Evolutionary conservation across 2,797 vertebrate species (phyloP), one percentile per base, ranked within the genome.

Genomic region (Peromyscus melanophrys): DNA sequence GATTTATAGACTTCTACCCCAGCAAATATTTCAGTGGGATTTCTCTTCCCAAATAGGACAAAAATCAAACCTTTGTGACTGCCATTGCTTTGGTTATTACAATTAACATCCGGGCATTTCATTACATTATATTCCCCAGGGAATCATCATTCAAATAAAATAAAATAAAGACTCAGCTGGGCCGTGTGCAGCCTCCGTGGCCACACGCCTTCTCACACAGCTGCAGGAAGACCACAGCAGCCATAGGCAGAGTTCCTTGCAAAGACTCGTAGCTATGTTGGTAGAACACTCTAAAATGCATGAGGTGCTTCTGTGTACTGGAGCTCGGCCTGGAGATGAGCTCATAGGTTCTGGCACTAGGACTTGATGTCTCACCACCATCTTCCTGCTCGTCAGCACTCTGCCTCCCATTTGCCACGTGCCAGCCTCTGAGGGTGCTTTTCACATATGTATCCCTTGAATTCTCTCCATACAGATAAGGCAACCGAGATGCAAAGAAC

Each of bases 321-420:
- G 7, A 27, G 5, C 43, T 37, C 23, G 27, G 25, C 67, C 57
- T 57, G 0, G 40, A n/a, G 61, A 23, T 27, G n/a, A 7, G 11
- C 10, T 23, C n/a, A 25, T 29, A 5, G 8, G 4, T 75, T 80
- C 34, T 25, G n/a, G 27, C 17, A n/a, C 5, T 1, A 0, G 16
- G 4, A 27, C 1, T 52, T 2, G 3, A 1, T 2, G 29, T 13
- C 0, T 31, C n/a, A 6, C 9, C 29, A n/a, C 21, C 37, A 12
- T 1, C 69, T 37, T 4, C 10, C 0, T 13, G 71, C 0, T 1
- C 1, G 3, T 34, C 43, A 27, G 80, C 55, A 37, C 67, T 34
- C 12, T 27, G 46, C 13, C 37, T 65, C 25, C 71, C 27, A 25
- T 52, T n/a, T 3, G 8, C 49, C n/a, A n/a, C 6, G 4, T 12